Base-by-base conservation (phyloP, 2,888 invertebrate genomes). In the Tinea semifulvella region DNA sequence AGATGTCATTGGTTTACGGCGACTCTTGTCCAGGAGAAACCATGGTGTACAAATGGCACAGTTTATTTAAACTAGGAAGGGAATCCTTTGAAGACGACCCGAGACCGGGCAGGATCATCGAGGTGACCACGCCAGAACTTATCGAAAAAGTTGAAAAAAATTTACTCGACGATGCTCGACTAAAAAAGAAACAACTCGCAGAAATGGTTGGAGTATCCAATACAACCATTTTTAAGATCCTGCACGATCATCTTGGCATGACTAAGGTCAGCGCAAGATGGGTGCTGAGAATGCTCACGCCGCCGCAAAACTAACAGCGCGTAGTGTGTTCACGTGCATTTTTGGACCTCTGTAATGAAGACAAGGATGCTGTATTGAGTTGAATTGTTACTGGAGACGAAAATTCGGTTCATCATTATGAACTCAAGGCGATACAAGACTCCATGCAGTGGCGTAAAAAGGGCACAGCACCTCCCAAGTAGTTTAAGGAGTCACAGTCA, bases 261-360 rank as follows among this genome's bases (percentile, higher is more conserved):
- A 38, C 17, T 38, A 38, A 38, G 38, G 38, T 38, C n/a, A 38
- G 38, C 18, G 38, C 38, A 16, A 38, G 38, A 38, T 38, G 16
- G 31, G 31, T 31, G 31, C 31, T 8, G 5, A 8, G 8, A 7
- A 22, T 22, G 22, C n/a, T n/a, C n/a, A n/a, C n/a, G n/a, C n/a
- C n/a, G n/a, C 50, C 17, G 16, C 50, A 57, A 27, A 56, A 55
- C 48, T 48, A 49, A 6, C 43, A 46, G 47, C n/a, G n/a, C n/a
- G n/a, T n/a, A n/a, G n/a, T n/a, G n/a, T n/a, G n/a, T n/a, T n/a
- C n/a, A n/a, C n/a, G n/a, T n/a, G n/a, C n/a, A n/a, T n/a, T n/a
- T n/a, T n/a, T n/a, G n/a, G n/a, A n/a, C n/a, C n/a, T n/a, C n/a
- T n/a, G n/a, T n/a, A n/a, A n/a, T n/a, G n/a, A n/a, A n/a, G n/a